phyloP scores from a whole-genome alignment of 2,113 vertebrate genomes.

The Galbula dea region DNA sequence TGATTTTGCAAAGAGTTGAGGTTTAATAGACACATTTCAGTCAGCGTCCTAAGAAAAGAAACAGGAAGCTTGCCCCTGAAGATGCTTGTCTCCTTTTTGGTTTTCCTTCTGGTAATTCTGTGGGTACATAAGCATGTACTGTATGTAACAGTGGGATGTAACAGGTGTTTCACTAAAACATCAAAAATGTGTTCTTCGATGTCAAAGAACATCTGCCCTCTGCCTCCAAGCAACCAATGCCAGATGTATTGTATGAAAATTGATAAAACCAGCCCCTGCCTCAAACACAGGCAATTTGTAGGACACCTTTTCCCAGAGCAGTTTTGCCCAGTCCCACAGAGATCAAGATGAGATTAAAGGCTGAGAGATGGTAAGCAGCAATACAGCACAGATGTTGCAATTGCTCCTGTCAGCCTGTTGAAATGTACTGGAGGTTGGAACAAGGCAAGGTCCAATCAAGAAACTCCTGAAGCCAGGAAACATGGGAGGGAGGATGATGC shows the following conservation, averaged over 20 bases:
- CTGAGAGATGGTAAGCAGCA: background rate
- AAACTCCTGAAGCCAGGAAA: background rate
- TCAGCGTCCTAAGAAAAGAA: background rate
- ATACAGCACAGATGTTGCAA: rapidly evolving
- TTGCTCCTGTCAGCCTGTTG: rapidly evolving
- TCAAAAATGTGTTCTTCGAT: too few species aligned
- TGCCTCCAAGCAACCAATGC: background rate
- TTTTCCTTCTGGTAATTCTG: background rate
- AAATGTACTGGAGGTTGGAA: rapidly evolving
- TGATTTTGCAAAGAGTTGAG: background rate
- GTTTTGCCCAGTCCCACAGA: background rate
- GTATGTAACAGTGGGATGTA: background rate
- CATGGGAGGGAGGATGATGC: background rate
- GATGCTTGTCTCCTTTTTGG: background rate
- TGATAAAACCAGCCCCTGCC: background rate
- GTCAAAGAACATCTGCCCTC: too few species aligned
- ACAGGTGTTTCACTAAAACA: background rate
- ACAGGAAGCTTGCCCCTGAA: background rate
- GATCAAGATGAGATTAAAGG: background rate
- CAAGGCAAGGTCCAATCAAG: background rate
- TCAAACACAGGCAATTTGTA: rapidly evolving
- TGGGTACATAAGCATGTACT: rapidly evolving
- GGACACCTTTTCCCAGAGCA: background rate
- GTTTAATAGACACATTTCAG: background rate
- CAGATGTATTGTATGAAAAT: background rate